Percentiles rank a stretch among this genome's conserved stretches.
These are phyloP conservation scores for Myzus persicae DNA, from an alignment of 1,140 invertebrate species.

Conservation along the genomic window DNA sequence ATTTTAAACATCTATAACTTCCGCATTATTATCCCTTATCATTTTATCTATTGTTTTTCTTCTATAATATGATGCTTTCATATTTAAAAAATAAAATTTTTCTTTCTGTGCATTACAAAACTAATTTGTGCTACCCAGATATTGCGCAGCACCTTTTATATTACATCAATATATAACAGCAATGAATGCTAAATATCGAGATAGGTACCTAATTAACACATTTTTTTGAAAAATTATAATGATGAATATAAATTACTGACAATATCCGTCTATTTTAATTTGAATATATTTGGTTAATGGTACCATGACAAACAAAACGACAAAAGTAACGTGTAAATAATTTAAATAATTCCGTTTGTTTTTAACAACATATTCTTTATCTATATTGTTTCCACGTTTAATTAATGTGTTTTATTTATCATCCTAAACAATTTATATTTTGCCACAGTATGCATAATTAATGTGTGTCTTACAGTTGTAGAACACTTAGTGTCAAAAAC, in stretches of 20 bases:
- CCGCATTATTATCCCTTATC: rapidly evolving
- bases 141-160: background rate
- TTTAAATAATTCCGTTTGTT: background rate
- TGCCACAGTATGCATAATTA: background rate
- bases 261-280: background rate
- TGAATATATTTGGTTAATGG: background rate
- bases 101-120: background rate
- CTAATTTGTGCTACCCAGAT: background rate
- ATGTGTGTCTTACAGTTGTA: background rate
- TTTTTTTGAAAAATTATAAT: background rate
- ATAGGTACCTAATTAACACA: background rate
- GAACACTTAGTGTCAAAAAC: background rate
- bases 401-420: background rate
- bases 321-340: background rate
- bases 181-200: background rate
- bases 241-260: background rate
- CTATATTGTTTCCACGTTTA: background rate
- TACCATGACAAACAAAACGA: too few relatives aligned
- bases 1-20: background rate
- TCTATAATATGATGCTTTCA: background rate
- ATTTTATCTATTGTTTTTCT: background rate
- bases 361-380: background rate
- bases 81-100: background rate
- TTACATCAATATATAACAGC: background rate
- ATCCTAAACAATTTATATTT: background rate